A percentile compares a stretch with the other conserved stretches of the same genome.
Evolutionary conservation across 2,888 invertebrate genomes (phyloP).

Genomic region (Eupeodes luniger): DNA sequence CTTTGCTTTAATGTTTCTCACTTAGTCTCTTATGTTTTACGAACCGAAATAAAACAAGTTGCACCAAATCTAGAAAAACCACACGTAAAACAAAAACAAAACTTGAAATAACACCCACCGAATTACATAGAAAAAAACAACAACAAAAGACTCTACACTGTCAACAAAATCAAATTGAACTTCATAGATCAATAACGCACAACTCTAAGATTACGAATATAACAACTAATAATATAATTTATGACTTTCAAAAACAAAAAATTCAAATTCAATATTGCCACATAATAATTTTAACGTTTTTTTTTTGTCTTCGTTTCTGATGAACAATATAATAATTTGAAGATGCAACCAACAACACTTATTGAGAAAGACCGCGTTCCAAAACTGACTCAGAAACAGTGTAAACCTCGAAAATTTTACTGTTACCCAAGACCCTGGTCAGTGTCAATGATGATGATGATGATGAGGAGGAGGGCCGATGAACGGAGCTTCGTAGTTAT

Average conservation of each 20-base stretch:
- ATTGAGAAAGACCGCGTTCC: slow-evolving; percentile 66
- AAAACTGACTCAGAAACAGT: slow-evolving; percentile 69
- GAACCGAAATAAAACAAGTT: slow-evolving; percentile 36
- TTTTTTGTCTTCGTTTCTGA: slow-evolving; percentile 5
- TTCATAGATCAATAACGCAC: slow-evolving; percentile 63
- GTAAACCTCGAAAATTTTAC: slow-evolving; percentile 66
- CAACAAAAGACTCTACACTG: slow-evolving; percentile 34
- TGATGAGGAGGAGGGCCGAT: slow-evolving; percentile 38
- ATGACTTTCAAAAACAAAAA: slow-evolving; percentile 47
- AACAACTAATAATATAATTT: slow-evolving; percentile 46
- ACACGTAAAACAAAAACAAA: slow-evolving; percentile 31
- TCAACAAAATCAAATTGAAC: slow-evolving; percentile 42
- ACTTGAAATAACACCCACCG: slow-evolving; percentile 55
- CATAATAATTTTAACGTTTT: slow-evolving; percentile 7
- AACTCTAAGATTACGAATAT: background rate
- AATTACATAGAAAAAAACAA: slow-evolving; percentile 25
- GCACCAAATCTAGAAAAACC: slow-evolving; percentile 48
- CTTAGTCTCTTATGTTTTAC: slow-evolving; percentile 30
- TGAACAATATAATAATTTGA: slow-evolving; percentile 49
- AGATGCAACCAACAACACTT: slow-evolving; percentile 70
- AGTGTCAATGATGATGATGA: slow-evolving; percentile 74
- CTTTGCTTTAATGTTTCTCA: slow-evolving; percentile 1
- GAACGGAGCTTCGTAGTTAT: slow-evolving; percentile 43
- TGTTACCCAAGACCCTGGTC: slow-evolving; percentile 72
- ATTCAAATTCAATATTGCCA: slow-evolving; percentile 39